Evolutionary conservation across 2,797 vertebrate species (phyloP).

Genomic region (Takifugu ocellatus): DNA sequence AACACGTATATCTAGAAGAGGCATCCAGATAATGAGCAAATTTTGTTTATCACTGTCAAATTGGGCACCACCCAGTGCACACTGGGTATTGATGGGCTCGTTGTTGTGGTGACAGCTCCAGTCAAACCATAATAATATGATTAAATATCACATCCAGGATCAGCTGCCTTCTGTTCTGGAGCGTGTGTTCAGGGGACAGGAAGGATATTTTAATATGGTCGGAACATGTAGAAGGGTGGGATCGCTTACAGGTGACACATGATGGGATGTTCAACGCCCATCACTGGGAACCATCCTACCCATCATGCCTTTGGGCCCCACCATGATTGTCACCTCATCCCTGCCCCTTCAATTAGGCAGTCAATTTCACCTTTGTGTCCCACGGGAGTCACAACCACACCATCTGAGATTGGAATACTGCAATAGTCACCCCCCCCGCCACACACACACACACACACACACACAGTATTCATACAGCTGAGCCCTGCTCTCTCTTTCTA

Average conservation of each 20-base stretch:
- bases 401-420: constrained; percentile 70
- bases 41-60: too few relatives aligned
- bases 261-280: constrained; percentile 49
- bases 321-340: constrained; percentile 74
- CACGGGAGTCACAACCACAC: constrained; percentile 65
- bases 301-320: constrained; percentile 43
- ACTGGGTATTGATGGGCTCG: background rate
- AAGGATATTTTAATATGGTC: constrained; percentile 31
- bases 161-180: too few relatives aligned
- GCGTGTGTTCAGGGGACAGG: constrained; percentile 9
- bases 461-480: constrained; percentile 26
- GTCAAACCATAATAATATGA: too few relatives aligned
- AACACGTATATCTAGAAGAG: background rate
- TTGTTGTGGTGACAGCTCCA: constrained; percentile 3
- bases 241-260: constrained; percentile 36
- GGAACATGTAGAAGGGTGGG: constrained; percentile 16
- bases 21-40: too few relatives aligned
- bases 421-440: constrained; percentile 32
- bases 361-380: constrained; percentile 75
- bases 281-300: constrained; percentile 42
- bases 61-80: too few relatives aligned
- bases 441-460: background rate
- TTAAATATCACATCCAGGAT: too few relatives aligned
- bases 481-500: constrained; percentile 22
- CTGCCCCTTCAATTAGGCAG: constrained; percentile 81